Percentiles rank a stretch among this genome's conserved stretches.
These are phyloP conservation scores for Vulpes vulpes DNA, from an alignment of 2,113 vertebrate species.

Conservation along the genomic window DNA sequence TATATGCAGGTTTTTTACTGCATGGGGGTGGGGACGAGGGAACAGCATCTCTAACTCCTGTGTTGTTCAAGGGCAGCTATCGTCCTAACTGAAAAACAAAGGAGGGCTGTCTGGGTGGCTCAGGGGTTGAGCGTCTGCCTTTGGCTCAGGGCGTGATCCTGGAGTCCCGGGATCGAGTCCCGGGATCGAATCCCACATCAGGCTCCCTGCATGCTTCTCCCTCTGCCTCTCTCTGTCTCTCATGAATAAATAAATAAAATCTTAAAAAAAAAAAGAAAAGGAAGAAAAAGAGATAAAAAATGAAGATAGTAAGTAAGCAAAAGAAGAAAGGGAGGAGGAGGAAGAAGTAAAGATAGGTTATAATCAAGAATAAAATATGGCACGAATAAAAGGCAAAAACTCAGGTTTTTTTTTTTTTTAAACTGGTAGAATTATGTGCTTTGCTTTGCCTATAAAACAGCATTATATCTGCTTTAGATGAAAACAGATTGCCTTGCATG, in stretches of 20 bases:
- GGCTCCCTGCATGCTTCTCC: no score
- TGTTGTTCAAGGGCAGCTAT: not conserved
- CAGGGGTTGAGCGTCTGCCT: no score
- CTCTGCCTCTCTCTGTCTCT: no score
- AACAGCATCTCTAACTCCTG: not conserved
- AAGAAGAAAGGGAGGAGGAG: not conserved
- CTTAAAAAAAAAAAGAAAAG: not conserved
- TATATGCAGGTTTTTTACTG: not conserved
- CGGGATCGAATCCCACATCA: no score
- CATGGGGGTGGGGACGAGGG: no score
- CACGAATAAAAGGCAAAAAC: not conserved
- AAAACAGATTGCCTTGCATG: not conserved
- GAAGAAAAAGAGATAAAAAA: not conserved
- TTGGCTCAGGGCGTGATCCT: no score
- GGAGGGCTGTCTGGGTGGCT: no score
- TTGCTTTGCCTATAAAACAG: constrained; percentile 1
- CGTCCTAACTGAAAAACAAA: not conserved
- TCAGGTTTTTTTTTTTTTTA: not conserved
- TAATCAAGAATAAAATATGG: not conserved
- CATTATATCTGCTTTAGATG: not conserved
- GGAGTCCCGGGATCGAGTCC: no score
- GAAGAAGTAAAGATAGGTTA: not conserved
- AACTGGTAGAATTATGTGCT: not conserved
- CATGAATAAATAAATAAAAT: no score
- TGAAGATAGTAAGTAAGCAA: not conserved